These are phyloP conservation scores for Montipora sp. DNA, from an alignment of 64 coral and sea anemone species.

Conservation along the genomic window DNA sequence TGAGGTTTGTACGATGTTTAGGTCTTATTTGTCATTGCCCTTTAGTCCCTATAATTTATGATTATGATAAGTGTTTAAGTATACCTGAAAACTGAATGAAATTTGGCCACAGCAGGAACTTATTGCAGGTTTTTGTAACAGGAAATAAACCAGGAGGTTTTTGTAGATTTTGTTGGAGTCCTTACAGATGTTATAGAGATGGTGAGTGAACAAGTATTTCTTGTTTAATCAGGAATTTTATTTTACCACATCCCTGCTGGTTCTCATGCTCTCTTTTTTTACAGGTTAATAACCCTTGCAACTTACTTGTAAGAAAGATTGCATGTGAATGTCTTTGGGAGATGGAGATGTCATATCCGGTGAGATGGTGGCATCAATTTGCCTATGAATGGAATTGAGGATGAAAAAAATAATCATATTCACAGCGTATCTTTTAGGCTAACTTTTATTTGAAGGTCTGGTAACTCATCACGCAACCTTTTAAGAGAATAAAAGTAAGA, in stretches of 20 bases:
- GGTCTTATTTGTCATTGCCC: background rate
- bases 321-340: constrained; percentile 99
- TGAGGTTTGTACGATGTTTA: background rate
- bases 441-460: no score
- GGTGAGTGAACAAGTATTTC: constrained; percentile 1
- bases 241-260: background rate
- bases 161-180: constrained; percentile 85
- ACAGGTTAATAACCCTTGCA: constrained; percentile 82
- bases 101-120: background rate
- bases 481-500: no score
- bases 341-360: constrained; percentile 92
- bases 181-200: constrained; percentile 81
- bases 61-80: no score
- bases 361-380: constrained; percentile 15
- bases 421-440: no score
- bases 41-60: no score
- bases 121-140: background rate
- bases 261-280: background rate
- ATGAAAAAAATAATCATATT: no score
- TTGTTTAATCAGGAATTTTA: background rate
- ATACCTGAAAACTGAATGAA: no score
- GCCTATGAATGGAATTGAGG: no score
- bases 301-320: constrained; percentile 82
- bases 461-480: no score
- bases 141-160: constrained; percentile 77